Conservation (phyloP, 2,888 invertebrate species). For the Allophyes oxyacanthae region DNA sequence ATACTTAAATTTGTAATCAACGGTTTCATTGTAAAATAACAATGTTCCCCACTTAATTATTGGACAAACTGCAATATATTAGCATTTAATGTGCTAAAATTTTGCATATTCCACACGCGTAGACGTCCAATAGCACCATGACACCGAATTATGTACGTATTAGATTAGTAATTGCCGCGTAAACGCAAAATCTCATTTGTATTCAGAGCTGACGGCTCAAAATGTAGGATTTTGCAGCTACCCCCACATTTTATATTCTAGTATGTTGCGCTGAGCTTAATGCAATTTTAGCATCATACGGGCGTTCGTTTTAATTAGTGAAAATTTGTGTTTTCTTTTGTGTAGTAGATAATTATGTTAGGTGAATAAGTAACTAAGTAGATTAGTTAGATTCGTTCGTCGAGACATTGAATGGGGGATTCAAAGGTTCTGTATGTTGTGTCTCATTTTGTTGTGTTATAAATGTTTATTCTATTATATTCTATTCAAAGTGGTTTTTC, state of each 20-base stretch:
- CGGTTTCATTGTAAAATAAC: slow-evolving; percentile 36
- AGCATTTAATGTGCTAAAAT: slow-evolving; percentile 52
- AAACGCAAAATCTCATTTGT: slow-evolving; percentile 70
- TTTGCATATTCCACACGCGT: slow-evolving; percentile 52
- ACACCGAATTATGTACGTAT: slow-evolving; percentile 68
- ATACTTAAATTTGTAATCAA: slow-evolving; percentile 38
- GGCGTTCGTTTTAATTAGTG: slow-evolving; percentile 40
- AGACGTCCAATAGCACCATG: slow-evolving; percentile 48
- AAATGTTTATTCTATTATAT: too few relatives aligned
- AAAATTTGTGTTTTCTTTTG: slow-evolving; percentile 15
- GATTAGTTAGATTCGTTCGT: too few relatives aligned
- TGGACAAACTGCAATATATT: slow-evolving; percentile 59
- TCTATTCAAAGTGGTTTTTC: too few relatives aligned
- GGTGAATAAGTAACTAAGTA: too few relatives aligned
- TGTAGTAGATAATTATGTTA: neutral
- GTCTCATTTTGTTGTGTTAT: too few relatives aligned
- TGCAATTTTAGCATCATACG: slow-evolving; percentile 48
- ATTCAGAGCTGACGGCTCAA: slow-evolving; percentile 61
- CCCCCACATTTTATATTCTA: slow-evolving; percentile 49
- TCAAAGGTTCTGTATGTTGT: too few relatives aligned
- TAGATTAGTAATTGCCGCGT: slow-evolving; percentile 72
- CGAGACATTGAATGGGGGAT: too few relatives aligned
- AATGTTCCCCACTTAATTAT: slow-evolving; percentile 51
- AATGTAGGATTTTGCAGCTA: slow-evolving; percentile 49
- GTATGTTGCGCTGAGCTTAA: slow-evolving; percentile 32